These are phyloP conservation scores for Phrynosoma platyrhinos DNA, from an alignment of 2,113 vertebrate species.

Conservation along the genomic window DNA sequence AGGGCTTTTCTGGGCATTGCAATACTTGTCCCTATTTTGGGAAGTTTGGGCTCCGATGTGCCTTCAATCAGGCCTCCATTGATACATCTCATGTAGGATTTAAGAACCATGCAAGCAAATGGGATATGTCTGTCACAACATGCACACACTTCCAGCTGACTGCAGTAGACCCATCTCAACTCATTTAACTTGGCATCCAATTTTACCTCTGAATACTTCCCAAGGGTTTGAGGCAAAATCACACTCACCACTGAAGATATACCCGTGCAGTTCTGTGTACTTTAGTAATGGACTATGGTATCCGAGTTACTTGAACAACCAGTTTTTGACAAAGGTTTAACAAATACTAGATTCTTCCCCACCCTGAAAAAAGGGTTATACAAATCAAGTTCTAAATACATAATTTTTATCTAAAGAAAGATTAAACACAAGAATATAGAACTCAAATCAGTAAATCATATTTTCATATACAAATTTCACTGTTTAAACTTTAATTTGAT, in stretches of 20 bases:
- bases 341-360: background rate
- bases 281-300: background rate
- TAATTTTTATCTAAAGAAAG: constrained; percentile 20
- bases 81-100: background rate
- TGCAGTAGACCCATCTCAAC: background rate
- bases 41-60: background rate
- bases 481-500: constrained; percentile 93
- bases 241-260: background rate
- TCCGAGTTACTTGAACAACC: background rate
- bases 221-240: accelerated
- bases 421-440: constrained; percentile 12
- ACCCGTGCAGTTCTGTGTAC: background rate
- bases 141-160: background rate
- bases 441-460: constrained; percentile 67
- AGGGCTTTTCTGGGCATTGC: too few species aligned
- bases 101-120: background rate
- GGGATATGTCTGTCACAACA: background rate
- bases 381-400: constrained; percentile 5
- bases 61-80: background rate
- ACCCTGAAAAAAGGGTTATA: background rate
- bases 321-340: background rate
- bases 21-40: background rate
- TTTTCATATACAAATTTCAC: constrained; percentile 77
- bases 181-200: background rate
- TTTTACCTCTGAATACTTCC: background rate